Percentiles rank a stretch among this genome's conserved stretches.
phyloP scores from a whole-genome alignment of 2,113 vertebrate genomes.

The Grallaria varia region DNA sequence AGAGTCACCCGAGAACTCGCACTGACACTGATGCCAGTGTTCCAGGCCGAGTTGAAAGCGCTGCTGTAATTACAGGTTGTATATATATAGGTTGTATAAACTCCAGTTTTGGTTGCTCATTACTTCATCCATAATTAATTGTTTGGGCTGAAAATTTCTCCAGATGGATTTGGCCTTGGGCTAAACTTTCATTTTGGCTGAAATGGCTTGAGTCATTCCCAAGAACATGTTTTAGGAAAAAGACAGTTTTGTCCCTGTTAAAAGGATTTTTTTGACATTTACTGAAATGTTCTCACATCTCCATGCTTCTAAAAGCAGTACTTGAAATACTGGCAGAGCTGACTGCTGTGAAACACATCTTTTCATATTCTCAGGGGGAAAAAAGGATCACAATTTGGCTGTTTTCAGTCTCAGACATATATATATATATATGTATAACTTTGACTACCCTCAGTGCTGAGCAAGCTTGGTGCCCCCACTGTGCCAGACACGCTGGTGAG shows the following conservation, averaged over 20 bases:
- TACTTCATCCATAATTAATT: slow-evolving; percentile 34
- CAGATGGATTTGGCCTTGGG: slow-evolving; percentile 16
- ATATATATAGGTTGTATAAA: neutral
- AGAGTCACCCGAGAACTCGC: neutral
- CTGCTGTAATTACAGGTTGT: neutral
- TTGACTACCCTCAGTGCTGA: neutral
- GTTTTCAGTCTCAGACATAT: neutral
- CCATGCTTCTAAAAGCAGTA: slow-evolving; percentile 20
- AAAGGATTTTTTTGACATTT: slow-evolving; percentile 13
- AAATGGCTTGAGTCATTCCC: slow-evolving; percentile 10
- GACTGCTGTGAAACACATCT: neutral
- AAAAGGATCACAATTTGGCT: neutral
- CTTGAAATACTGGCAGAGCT: neutral
- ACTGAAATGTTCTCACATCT: neutral
- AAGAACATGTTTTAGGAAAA: neutral
- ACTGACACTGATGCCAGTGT: neutral
- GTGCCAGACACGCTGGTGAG: neutral
- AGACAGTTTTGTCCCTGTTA: neutral
- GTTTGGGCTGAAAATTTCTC: slow-evolving; percentile 27
- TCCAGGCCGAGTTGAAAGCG: neutral
- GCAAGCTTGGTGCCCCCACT: neutral
- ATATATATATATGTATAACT: neutral
- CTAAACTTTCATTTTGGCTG: slow-evolving; percentile 23
- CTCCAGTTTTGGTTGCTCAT: neutral
- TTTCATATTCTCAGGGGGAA: neutral